Evolutionary conservation across 2,888 invertebrate species (phyloP).

Genomic region (Eueremaeus valkanovi): DNA sequence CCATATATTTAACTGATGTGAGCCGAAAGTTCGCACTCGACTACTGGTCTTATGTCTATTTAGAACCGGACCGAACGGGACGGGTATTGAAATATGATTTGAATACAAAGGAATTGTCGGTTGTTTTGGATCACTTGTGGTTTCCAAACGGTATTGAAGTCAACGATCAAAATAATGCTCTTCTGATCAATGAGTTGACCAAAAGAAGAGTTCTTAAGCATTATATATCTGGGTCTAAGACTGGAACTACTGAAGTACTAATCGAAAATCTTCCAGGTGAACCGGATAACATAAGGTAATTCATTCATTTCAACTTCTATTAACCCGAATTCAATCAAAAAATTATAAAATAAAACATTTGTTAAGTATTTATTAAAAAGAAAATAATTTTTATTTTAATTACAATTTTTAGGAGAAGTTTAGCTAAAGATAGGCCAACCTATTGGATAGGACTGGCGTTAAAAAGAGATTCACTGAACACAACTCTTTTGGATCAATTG

Average conservation of each 20-base stretch:
- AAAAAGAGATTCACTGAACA: slow-evolving; percentile 9
- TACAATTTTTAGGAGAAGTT: slow-evolving; percentile 33
- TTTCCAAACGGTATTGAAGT: slow-evolving; percentile 76
- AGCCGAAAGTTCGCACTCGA: slow-evolving; percentile 38
- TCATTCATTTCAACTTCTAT: neutral
- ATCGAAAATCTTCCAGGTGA: slow-evolving; percentile 63
- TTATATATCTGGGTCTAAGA: slow-evolving; percentile 72
- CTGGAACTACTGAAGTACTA: slow-evolving; percentile 74
- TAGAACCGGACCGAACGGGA: slow-evolving; percentile 36
- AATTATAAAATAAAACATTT: slow-evolving; percentile 13
- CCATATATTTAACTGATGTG: slow-evolving; percentile 38
- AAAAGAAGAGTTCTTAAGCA: slow-evolving; percentile 64
- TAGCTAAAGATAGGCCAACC: slow-evolving; percentile 26
- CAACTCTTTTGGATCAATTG: slow-evolving; percentile 25
- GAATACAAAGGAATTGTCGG: slow-evolving; percentile 1
- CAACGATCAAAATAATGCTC: slow-evolving; percentile 72
- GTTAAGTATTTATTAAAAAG: no score
- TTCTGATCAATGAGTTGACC: slow-evolving; percentile 71
- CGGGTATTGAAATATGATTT: slow-evolving; percentile 25
- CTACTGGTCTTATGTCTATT: slow-evolving; percentile 34
- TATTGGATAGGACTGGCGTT: slow-evolving; percentile 39
- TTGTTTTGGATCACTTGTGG: slow-evolving; percentile 35
- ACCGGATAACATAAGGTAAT: slow-evolving; percentile 53
- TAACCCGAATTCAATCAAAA: neutral
- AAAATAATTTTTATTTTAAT: no score